phyloP scores from a whole-genome alignment of 2,797 vertebrate genomes.

The Hippocampus kuda region DNA sequence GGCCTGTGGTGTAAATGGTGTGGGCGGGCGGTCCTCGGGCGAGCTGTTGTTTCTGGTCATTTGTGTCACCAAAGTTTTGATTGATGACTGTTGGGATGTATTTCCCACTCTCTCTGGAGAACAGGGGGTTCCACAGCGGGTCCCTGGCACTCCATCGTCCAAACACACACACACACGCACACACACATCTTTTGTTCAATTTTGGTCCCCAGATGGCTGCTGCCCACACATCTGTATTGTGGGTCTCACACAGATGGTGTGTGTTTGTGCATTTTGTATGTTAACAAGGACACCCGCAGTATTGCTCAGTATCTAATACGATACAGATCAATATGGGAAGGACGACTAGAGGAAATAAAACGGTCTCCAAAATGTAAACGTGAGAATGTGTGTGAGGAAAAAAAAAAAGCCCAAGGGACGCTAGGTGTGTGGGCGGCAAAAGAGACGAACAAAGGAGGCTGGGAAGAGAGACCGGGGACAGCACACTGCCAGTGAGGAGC shows the following conservation, averaged over 20 bases:
- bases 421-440: conserved; percentile 68
- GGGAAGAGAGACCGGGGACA: conserved; percentile 58
- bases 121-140: conserved; percentile 50
- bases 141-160: conserved; percentile 20
- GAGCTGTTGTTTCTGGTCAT: conserved; percentile 81
- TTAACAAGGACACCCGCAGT: conserved; percentile 11
- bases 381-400: conserved; percentile 25
- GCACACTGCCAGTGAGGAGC: conserved; percentile 50
- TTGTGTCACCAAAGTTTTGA: conserved; percentile 87
- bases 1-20: conserved; percentile 70
- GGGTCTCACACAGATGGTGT: conserved; percentile 53
- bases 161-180: conserved; percentile 9
- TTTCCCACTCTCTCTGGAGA: conserved; percentile 72
- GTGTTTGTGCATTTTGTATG: conserved; percentile 8
- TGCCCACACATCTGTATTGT: conserved; percentile 92
- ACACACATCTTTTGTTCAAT: conserved; percentile 49
- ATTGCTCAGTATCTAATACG: conserved; percentile 16
- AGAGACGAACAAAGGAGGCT: conserved; percentile 69
- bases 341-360: conserved; percentile 32
- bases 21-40: conserved; percentile 71
- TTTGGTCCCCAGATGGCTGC: conserved; percentile 80
- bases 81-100: conserved; percentile 87
- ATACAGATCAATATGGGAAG: conserved; percentile 16
- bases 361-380: conserved; percentile 53
- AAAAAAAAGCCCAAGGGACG: conserved; percentile 61